Evolutionary conservation across 2,888 invertebrate species (phyloP).

Genomic region (Heliothis peltigera): DNA sequence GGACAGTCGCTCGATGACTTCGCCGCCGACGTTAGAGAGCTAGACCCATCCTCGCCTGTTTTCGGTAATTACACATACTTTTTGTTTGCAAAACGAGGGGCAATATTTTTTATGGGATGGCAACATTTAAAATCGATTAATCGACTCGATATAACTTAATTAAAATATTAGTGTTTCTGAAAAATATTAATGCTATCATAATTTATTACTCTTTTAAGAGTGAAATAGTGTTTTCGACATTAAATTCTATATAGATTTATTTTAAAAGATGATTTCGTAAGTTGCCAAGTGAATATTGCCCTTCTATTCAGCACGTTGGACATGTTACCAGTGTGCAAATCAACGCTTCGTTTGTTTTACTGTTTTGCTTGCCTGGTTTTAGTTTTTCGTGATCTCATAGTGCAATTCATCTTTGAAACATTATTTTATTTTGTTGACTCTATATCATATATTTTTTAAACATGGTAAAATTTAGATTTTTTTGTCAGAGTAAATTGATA

Average conservation of each 20-base stretch:
- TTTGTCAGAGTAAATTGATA: background rate
- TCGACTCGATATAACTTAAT: too few relatives aligned
- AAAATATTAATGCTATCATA: too few relatives aligned
- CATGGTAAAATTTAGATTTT: background rate
- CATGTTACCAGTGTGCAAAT: conserved; percentile 35
- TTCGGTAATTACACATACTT: conserved; percentile 83
- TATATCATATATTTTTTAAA: background rate
- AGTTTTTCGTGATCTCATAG: conserved; percentile 45
- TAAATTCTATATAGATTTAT: too few relatives aligned
- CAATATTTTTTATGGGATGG: conserved; percentile 57
- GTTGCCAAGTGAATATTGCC: conserved; percentile 30
- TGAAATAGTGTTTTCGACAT: too few relatives aligned
- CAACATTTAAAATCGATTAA: background rate
- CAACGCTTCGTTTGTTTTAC: conserved; percentile 51
- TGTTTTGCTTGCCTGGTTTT: conserved; percentile 61
- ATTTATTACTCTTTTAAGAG: too few relatives aligned
- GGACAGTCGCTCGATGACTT: conserved; percentile 84
- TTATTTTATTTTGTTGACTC: background rate
- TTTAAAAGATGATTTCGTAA: too few relatives aligned
- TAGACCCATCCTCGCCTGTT: conserved; percentile 86
- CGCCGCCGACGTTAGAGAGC: conserved; percentile 86
- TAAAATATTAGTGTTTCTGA: too few relatives aligned
- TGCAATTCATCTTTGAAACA: conserved; percentile 47
- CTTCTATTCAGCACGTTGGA: conserved; percentile 29
- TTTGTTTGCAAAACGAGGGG: conserved; percentile 64